Conservation (phyloP, 2,888 invertebrate genomes). For the Phytoseiulus persimilis region DNA sequence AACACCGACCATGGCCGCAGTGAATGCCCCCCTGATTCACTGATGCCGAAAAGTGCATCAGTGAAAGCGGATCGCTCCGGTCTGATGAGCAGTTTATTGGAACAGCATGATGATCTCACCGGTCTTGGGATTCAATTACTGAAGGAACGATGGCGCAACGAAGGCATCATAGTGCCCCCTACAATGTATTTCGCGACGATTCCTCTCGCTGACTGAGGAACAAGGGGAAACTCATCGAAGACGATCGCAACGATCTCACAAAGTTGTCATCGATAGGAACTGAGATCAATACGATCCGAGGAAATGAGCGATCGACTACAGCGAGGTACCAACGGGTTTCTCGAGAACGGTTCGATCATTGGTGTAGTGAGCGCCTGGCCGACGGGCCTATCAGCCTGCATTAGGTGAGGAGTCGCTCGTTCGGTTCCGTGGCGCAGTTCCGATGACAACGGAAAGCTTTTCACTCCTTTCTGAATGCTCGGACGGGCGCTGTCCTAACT, state of each 20-base stretch:
- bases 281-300: neutral
- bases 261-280: neutral
- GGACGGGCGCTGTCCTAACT: neutral
- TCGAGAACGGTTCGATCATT: neutral
- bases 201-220: neutral
- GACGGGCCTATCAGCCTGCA: neutral
- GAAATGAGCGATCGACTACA: neutral
- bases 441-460: neutral
- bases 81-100: neutral
- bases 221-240: neutral
- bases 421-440: neutral
- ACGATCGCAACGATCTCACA: neutral
- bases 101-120: neutral
- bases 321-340: neutral
- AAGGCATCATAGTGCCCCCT: neutral
- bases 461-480: neutral
- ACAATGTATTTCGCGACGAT: neutral
- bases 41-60: neutral
- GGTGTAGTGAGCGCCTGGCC: neutral
- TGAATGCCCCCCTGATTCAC: neutral
- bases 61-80: neutral
- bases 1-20: neutral
- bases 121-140: neutral
- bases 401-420: neutral
- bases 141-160: neutral